phyloP scores from a whole-genome alignment of 92 coral and sea anemone genomes.

The Paramuricea clavata region DNA sequence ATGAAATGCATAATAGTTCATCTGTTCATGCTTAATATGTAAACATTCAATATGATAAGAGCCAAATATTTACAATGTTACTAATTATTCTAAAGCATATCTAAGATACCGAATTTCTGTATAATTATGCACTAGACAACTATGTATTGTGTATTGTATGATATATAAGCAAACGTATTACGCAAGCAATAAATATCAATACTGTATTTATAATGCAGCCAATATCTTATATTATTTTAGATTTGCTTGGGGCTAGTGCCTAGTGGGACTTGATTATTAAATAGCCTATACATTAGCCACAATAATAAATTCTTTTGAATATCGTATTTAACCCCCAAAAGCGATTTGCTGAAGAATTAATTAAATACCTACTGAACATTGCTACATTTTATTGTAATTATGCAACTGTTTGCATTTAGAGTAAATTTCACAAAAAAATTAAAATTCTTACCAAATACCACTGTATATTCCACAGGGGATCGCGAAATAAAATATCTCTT shows the following conservation, averaged over 20 bases:
- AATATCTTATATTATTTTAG: too few species aligned
- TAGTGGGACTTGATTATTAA: too few species aligned
- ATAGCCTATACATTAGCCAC: too few species aligned
- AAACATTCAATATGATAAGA: too few species aligned
- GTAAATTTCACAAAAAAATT: background rate
- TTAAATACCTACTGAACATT: background rate
- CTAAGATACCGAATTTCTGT: background rate
- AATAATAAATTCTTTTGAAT: too few species aligned
- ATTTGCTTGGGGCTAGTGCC: background rate
- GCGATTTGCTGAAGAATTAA: background rate
- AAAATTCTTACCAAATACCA: conserved; percentile 88
- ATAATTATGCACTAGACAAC: background rate
- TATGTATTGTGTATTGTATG: background rate
- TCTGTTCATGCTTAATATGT: too few species aligned
- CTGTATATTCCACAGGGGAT: conserved; percentile 79
- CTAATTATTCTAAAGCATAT: background rate
- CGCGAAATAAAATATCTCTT: conserved; percentile 69
- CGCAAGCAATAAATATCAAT: background rate
- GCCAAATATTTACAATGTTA: too few species aligned
- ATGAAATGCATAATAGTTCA: too few species aligned
- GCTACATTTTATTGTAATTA: background rate
- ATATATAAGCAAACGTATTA: background rate
- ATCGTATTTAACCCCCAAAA: too few species aligned
- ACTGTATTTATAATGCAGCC: too few species aligned
- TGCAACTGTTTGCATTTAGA: background rate